Evolutionary conservation across 2,113 vertebrate genomes (phyloP).

Genomic region (Phalacrocorax carbo): DNA sequence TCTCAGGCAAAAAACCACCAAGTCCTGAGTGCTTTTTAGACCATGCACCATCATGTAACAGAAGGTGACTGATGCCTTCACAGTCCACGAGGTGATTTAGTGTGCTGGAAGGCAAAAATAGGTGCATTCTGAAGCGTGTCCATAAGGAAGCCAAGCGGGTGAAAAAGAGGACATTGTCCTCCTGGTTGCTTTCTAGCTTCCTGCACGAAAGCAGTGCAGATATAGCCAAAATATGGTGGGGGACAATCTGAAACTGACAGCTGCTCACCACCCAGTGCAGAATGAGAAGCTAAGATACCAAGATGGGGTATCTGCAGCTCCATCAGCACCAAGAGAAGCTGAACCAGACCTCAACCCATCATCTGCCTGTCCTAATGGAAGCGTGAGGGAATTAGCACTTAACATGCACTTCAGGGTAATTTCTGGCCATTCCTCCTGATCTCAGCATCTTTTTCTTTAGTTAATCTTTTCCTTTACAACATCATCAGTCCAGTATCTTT

Average conservation of each 20-base stretch:
- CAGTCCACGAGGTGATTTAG: background rate
- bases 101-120: background rate
- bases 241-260: background rate
- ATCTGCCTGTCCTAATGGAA: background rate
- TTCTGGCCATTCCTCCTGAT: background rate
- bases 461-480: background rate
- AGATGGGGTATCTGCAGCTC: background rate
- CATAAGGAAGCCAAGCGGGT: background rate
- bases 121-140: background rate
- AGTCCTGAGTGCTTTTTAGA: background rate
- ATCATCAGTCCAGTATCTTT: background rate
- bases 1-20: background rate
- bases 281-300: background rate
- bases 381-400: background rate
- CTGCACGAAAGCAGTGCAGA: background rate
- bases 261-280: background rate
- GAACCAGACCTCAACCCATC: background rate
- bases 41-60: background rate
- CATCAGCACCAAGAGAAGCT: background rate
- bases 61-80: background rate
- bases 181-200: background rate
- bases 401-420: background rate
- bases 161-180: background rate
- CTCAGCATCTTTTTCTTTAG: background rate
- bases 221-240: background rate